Evolutionary conservation across 1,140 invertebrate species (phyloP).

Genomic region (Elymnias hypermnestra): DNA sequence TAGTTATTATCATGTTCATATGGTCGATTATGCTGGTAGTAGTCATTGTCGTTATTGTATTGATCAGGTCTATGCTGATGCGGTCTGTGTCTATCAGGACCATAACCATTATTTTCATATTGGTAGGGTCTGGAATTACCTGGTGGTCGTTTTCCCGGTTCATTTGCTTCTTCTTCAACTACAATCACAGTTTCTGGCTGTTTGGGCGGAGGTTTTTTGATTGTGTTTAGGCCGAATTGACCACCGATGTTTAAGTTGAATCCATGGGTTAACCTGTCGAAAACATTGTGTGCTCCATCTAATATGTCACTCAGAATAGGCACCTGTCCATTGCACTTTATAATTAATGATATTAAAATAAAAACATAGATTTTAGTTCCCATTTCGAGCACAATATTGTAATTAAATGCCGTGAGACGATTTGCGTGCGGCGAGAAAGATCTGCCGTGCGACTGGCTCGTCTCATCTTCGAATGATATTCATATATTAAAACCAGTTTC

Average conservation of each 20-base stretch:
- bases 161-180: conserved; percentile 19
- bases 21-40: conserved; percentile 1
- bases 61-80: conserved; percentile 5
- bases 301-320: conserved; percentile 25
- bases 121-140: conserved; percentile 12
- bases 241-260: conserved; percentile 24
- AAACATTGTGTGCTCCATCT: conserved; percentile 19
- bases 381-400: conserved; percentile 20
- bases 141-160: conserved; percentile 6
- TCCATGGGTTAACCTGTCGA: conserved; percentile 20
- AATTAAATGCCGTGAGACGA: conserved; percentile 3
- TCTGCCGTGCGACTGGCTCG: conserved; percentile 18
- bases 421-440: conserved; percentile 10
- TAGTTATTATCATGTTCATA: conserved; percentile 16
- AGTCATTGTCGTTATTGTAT: neutral
- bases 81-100: neutral
- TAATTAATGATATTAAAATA: no score
- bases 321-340: conserved; percentile 27
- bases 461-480: conserved; percentile 13
- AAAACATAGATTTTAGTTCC: conserved; percentile 21
- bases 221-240: conserved; percentile 14
- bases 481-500: conserved; percentile 18
- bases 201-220: conserved; percentile 3
- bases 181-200: conserved; percentile 26
- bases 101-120: conserved; percentile 7